Percentiles rank a stretch among this genome's conserved stretches.
phyloP scores from a whole-genome alignment of 2,113 vertebrate species.

The Syngnathus typhle region DNA sequence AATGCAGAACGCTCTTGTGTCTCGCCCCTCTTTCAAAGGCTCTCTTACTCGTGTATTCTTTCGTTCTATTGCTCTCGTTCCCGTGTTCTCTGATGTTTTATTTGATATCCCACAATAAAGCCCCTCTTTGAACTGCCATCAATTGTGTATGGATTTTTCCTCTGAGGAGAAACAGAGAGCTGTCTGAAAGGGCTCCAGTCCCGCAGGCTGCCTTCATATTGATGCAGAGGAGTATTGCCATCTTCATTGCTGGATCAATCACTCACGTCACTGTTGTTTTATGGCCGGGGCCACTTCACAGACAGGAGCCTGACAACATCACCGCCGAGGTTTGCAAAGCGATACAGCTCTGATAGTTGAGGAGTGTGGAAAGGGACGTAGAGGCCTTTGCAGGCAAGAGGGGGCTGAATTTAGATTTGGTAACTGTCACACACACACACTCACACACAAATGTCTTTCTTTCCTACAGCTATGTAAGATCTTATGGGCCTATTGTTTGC shows the following conservation, averaged over 20 bases:
- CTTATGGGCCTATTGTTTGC: slow-evolving; percentile 23
- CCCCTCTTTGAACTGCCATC: slow-evolving; percentile 72
- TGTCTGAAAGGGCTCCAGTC: slow-evolving; percentile 72
- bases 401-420: slow-evolving; percentile 57
- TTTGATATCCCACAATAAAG: slow-evolving; percentile 76
- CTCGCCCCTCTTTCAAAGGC: slow-evolving; percentile 47
- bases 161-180: slow-evolving; percentile 72
- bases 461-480: slow-evolving; percentile 35
- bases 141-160: slow-evolving; percentile 75
- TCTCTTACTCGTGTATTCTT: slow-evolving; percentile 54
- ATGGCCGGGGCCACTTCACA: slow-evolving; percentile 68
- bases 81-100: slow-evolving; percentile 73
- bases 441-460: slow-evolving; percentile 24
- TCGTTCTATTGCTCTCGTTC: slow-evolving; percentile 56
- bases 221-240: slow-evolving; percentile 74
- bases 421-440: slow-evolving; percentile 37
- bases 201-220: slow-evolving; percentile 71
- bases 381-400: slow-evolving; percentile 38
- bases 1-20: slow-evolving; percentile 66
- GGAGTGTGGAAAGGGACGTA: slow-evolving; percentile 39
- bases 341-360: slow-evolving; percentile 68
- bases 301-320: slow-evolving; percentile 67
- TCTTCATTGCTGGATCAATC: slow-evolving; percentile 74
- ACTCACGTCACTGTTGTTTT: slow-evolving; percentile 72
- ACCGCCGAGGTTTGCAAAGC: slow-evolving; percentile 69